Percentiles rank a stretch among this genome's conserved stretches.
phyloP scores from a whole-genome alignment of 2,113 vertebrate species.

The Brienomyrus brachyistius region DNA sequence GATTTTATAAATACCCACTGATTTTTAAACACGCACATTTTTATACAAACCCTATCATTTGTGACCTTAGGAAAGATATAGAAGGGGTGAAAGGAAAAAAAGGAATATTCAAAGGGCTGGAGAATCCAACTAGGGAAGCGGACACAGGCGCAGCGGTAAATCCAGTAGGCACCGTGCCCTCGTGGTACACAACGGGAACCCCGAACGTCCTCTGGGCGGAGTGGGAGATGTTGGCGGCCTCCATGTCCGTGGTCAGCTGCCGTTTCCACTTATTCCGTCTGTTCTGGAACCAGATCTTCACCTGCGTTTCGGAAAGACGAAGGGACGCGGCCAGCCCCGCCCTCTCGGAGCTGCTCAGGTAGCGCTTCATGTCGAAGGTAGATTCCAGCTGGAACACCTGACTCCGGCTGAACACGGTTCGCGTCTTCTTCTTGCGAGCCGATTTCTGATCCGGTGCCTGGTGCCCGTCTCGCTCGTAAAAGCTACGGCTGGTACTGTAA shows the following conservation, averaged over 20 bases:
- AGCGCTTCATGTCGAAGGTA: slow-evolving; percentile 76
- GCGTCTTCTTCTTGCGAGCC: slow-evolving; percentile 73
- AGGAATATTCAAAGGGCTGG: slow-evolving; percentile 64
- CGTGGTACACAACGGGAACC: slow-evolving; percentile 78
- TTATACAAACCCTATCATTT: slow-evolving; percentile 81
- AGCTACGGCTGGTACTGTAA: slow-evolving; percentile 36
- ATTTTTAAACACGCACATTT: background rate
- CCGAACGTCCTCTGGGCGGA: slow-evolving; percentile 70
- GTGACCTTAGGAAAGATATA: slow-evolving; percentile 68
- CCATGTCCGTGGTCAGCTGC: slow-evolving; percentile 74
- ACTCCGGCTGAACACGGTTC: slow-evolving; percentile 75
- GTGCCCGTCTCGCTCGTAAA: slow-evolving; percentile 30
- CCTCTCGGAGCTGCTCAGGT: slow-evolving; percentile 76
- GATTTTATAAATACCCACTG: background rate
- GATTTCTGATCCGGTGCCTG: slow-evolving; percentile 38
- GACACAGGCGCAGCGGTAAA: slow-evolving; percentile 61
- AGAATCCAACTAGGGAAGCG: slow-evolving; percentile 61
- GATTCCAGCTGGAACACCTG: slow-evolving; percentile 80
- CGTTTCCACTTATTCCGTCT: slow-evolving; percentile 83
- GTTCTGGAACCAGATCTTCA: slow-evolving; percentile 85
- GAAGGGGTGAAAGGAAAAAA: slow-evolving; percentile 67
- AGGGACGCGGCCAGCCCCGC: slow-evolving; percentile 70
- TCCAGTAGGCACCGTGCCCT: slow-evolving; percentile 52
- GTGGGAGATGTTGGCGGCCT: slow-evolving; percentile 66
- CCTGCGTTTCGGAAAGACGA: slow-evolving; percentile 78